Evolutionary conservation across 92 coral and sea anemone genomes (phyloP), one percentile per base, ranked within the genome.

Genomic region (Porites evermanni): DNA sequence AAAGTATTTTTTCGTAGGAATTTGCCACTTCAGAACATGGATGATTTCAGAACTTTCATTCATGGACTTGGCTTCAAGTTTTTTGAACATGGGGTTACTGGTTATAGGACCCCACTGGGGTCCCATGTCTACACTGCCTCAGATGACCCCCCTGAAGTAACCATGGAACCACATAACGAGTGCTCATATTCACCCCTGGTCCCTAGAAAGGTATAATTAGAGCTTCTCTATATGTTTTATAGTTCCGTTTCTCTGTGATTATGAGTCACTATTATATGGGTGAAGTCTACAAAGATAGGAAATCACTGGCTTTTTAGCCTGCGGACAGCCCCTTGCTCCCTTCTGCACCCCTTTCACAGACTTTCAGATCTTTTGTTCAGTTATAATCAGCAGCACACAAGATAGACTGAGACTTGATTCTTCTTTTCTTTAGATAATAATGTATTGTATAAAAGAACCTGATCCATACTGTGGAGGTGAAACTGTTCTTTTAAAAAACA

Each of bases 391-490:
- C 23, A 66, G 19, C 70, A 2, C 8, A 66, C 72, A 10, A 67
- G 44, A 24, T 13, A 67, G 2, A 10, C 50, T 7, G 12, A 21
- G 0, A 21, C 12, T 20, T 54, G 24, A 79, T 6, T 23, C 8
- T 38, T 38, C n/a, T 53, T 20, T 67, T 77, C 32, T 53, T 4
- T 47, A 93, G 95, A 77, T 93, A 4, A 72, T 93, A 0, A 83
- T 93, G 79, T 91, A 79, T 88, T 93, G 96, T 71, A 68, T 83
- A 2, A 72, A 29, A 64, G 90, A 85, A 72, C 94, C 96, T 7
- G 72, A 29, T 47, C 88, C 89, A 26, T 84, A 58, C 29, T 83
- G 92, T 52, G 96, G 96, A n/a, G 96, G 96, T 16, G 67, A 90
- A 63, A 93, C 96, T 44, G 88, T 93, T 17, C 81, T 93, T 44